Conservation (phyloP, 2,113 vertebrate species). For the Phrynosoma blainvillii region DNA sequence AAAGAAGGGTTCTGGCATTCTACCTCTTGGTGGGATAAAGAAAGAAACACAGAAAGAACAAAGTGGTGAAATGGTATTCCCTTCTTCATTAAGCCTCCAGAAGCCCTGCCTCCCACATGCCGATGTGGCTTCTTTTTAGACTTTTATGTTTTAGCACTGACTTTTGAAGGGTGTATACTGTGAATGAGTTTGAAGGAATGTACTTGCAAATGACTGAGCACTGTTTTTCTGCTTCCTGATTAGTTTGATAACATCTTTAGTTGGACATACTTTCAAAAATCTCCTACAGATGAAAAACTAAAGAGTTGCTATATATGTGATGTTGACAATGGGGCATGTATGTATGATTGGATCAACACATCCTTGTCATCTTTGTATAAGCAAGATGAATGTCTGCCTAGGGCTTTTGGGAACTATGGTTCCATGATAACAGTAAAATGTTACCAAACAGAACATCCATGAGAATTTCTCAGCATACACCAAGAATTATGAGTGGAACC, state of each 20-base stretch:
- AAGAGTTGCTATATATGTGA: neutral
- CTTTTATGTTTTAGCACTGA: too few relatives aligned
- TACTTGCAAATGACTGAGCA: too few relatives aligned
- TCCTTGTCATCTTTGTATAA: neutral
- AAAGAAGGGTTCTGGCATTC: neutral
- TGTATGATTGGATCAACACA: neutral
- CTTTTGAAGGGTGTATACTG: too few relatives aligned
- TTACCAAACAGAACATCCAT: neutral
- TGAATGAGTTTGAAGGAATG: too few relatives aligned
- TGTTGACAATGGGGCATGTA: neutral
- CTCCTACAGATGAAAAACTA: too few relatives aligned
- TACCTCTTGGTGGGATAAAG: neutral
- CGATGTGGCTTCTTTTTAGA: too few relatives aligned
- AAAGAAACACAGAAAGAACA: neutral
- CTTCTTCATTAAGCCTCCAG: too few relatives aligned
- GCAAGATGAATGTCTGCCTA: neutral
- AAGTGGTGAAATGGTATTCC: too few relatives aligned
- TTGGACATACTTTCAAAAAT: too few relatives aligned
- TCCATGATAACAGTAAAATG: neutral
- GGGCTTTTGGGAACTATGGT: neutral
- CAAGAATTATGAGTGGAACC: neutral
- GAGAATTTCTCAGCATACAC: neutral
- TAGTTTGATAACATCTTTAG: too few relatives aligned
- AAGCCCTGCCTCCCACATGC: too few relatives aligned
- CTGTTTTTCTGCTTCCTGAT: too few relatives aligned